phyloP scores from a whole-genome alignment of 2,797 vertebrate genomes.

The Ctenosaura bakeri region DNA sequence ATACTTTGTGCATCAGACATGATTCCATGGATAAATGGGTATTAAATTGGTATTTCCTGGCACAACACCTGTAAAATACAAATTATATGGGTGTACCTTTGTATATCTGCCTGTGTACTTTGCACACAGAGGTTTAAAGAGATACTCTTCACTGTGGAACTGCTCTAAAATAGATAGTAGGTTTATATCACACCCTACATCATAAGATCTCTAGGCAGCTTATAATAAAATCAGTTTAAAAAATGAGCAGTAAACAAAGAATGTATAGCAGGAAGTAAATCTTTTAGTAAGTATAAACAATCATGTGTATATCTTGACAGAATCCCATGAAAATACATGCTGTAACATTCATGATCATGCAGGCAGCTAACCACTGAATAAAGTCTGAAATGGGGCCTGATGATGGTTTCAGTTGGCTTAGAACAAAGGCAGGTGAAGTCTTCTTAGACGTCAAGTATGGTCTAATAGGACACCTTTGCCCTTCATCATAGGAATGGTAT shows the following conservation, averaged over 20 bases:
- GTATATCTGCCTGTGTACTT: background rate
- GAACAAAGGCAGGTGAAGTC: background rate
- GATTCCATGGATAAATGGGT: background rate
- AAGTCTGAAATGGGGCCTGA: background rate
- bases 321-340: background rate
- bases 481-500: background rate
- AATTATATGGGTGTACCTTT: background rate
- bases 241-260: too few relatives aligned
- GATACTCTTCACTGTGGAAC: too few relatives aligned
- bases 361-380: background rate
- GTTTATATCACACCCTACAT: too few relatives aligned
- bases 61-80: background rate
- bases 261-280: too few relatives aligned
- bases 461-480: background rate
- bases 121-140: background rate
- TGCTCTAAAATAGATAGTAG: too few relatives aligned
- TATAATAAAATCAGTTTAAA: too few relatives aligned
- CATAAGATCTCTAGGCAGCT: too few relatives aligned
- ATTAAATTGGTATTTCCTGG: background rate
- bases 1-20: background rate
- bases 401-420: slow-evolving; percentile 10
- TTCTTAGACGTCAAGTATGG: too few relatives aligned
- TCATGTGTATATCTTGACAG: background rate
- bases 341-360: background rate
- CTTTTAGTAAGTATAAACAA: too few relatives aligned